Evolutionary conservation across 2,797 vertebrate genomes (phyloP).

Genomic region (Catharus ustulatus): DNA sequence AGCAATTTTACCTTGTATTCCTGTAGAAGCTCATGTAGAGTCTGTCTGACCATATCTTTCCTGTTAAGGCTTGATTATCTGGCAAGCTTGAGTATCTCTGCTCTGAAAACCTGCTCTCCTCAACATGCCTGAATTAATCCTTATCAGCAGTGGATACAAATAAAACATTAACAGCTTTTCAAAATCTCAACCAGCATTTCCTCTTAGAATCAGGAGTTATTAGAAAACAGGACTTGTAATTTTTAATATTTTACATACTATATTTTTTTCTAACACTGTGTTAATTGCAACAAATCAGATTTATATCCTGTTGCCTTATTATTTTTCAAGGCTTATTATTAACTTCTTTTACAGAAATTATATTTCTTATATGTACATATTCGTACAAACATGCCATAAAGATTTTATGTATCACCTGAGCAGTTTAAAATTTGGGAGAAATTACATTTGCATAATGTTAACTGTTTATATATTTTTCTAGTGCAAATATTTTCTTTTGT

Average conservation of each 20-base stretch:
- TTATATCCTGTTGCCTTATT: background rate
- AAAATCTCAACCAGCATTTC: background rate
- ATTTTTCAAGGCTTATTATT: background rate
- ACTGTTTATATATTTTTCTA: background rate
- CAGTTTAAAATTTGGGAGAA: background rate
- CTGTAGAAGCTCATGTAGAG: background rate
- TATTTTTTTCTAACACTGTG: background rate
- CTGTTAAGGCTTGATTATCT: background rate
- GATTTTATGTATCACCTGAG: background rate
- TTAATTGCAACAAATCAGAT: background rate
- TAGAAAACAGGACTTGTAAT: background rate
- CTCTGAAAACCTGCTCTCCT: background rate
- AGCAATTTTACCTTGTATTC: background rate
- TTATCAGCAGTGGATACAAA: background rate
- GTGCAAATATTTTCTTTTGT: background rate
- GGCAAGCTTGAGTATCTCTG: background rate
- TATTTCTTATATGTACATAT: background rate
- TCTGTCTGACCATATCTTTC: background rate
- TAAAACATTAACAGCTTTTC: background rate
- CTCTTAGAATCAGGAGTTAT: background rate
- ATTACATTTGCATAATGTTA: background rate
- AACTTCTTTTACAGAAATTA: background rate
- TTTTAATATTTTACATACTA: background rate
- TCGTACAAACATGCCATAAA: background rate
- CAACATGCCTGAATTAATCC: background rate